These are phyloP conservation scores for Datnioides undecimradiatus DNA, from an alignment of 2,113 vertebrate species.

Conservation along the genomic window DNA sequence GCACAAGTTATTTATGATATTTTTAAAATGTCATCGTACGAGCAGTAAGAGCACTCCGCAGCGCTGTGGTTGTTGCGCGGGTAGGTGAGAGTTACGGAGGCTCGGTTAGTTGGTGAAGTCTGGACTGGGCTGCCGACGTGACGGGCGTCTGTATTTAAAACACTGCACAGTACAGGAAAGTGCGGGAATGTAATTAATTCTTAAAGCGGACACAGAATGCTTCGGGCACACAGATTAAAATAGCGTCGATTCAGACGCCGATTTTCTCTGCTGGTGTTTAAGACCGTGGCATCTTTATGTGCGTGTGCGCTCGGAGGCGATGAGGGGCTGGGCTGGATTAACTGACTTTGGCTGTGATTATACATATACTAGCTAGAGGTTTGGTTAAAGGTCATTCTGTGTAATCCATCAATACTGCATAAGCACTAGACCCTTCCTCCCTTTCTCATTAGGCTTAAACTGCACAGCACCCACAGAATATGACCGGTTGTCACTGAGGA, in stretches of 20 bases:
- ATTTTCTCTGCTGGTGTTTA: conserved; percentile 33
- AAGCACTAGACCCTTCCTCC: conserved; percentile 4
- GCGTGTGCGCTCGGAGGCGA: conserved; percentile 9
- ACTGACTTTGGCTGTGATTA: conserved; percentile 62
- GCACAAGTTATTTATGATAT: too few species aligned
- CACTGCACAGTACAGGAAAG: conserved; percentile 18
- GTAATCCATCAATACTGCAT: conserved; percentile 49
- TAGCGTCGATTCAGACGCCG: conserved; percentile 43
- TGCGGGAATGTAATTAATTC: conserved; percentile 35
- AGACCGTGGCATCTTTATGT: conserved; percentile 26
- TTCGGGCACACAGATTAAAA: conserved; percentile 52
- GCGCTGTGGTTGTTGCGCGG: background rate
- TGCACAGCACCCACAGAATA: background rate
- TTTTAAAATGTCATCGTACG: too few species aligned
- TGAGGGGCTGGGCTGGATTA: conserved; percentile 40
- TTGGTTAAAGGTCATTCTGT: conserved; percentile 59
- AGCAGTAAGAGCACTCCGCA: background rate
- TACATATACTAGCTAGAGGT: conserved; percentile 46
- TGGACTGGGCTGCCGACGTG: conserved; percentile 8
- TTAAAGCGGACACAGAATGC: conserved; percentile 21
- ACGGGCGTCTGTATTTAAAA: conserved; percentile 52
- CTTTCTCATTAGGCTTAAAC: conserved; percentile 40
- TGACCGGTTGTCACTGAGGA: conserved; percentile 12
- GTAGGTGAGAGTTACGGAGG: conserved; percentile 19
- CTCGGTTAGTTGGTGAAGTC: conserved; percentile 7